Base-by-base conservation (phyloP, 2,888 invertebrate species). In the Stratiomys singularior region DNA sequence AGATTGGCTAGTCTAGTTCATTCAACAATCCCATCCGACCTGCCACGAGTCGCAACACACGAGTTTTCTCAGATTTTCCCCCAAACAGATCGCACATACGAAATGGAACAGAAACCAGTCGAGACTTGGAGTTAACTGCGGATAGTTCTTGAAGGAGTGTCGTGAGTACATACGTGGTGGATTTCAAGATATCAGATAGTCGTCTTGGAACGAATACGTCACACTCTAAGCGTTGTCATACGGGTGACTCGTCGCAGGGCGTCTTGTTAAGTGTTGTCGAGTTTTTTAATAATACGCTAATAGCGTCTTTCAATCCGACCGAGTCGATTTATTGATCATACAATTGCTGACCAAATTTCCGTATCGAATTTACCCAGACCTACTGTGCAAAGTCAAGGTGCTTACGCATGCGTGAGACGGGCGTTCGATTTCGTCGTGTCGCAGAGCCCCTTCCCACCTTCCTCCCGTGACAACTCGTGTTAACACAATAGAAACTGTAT, bases 401-500 rank as follows among this genome's bases (percentile, higher is more conserved):
- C 47, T 46, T 69, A 47, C 69, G 69, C 69, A 69, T 69, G 69
- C 69, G 69, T 25, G 46, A 44, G 27, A 21, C 13, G 25, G 7
- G 30, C 30, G 21, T 27, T 60, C 23, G 37, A 7, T 60, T 60
- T 60, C 21, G 60, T 60, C 60, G 60, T 60, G 60, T 60, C 21
- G 60, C 60, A 23, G 21, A 60, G 37, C 3, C 28, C 64, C 28
- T 18, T n/a, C n/a, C n/a, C 11, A 64, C 28, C 13, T 30, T 64
- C 64, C 2, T 15, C 23, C 30, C 21, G 30, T 64, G 25, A 30
- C 30, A 64, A 64, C 64, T 64, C 13, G 25, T 64, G 15, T 13
- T 30, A 27, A n/a, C 64, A 30, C 28, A 18, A 21, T 60, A 60
- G 25, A 21, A 25, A 21, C 25, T 23, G 58, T 60, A 25, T 60